Base-by-base conservation (phyloP, 1,140 invertebrate species). In the Theocolax elegans region DNA sequence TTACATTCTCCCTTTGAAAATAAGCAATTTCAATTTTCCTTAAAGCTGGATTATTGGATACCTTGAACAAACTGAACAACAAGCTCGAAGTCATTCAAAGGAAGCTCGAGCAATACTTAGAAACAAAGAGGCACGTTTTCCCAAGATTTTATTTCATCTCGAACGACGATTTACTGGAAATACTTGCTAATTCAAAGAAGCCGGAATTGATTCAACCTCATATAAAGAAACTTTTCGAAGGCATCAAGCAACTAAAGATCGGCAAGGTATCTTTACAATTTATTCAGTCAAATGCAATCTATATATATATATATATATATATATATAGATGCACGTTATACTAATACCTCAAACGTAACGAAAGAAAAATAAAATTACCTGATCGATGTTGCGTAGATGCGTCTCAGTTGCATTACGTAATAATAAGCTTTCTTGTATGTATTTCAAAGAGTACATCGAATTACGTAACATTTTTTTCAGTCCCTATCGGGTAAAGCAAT, bases 131-230 rank as follows among this genome's bases (percentile, higher is more conserved):
- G 42, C 90, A 93, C 76, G 78, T 92, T 54, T 96, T 96, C 85
- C 94, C 94, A 56, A 81, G 91, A 74, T 93, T 94, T 81, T 96
- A 95, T 86, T 96, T 96, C 77, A 92, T 96, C 75, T 95, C 94
- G 7, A 95, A 96, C 83, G 94, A 95, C 82, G 94, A 95, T 81
- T 84, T 95, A 25, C 83, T 96, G 8, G 94, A 95, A 83, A 95
- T 96, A 78, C 85, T 96, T 40, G 92, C 90, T 4, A 92, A 95
- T 81, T 92, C 93, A 2, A 94, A 91, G 77, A 92, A 91, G 76
- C 94, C 94, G 0, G 92, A 93, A 74, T 84, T 92, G 38, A 90
- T 95, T 69, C 94, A 95, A 84, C 90, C 91, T 6, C 93, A 95
- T 82, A 86, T 95, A 56, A 93, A 93, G 74, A 95, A 95, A 78